These are phyloP conservation scores for Luidia sarsii DNA, from an alignment of 53 echinoderm and acorn worm species.

Conservation along the genomic window DNA sequence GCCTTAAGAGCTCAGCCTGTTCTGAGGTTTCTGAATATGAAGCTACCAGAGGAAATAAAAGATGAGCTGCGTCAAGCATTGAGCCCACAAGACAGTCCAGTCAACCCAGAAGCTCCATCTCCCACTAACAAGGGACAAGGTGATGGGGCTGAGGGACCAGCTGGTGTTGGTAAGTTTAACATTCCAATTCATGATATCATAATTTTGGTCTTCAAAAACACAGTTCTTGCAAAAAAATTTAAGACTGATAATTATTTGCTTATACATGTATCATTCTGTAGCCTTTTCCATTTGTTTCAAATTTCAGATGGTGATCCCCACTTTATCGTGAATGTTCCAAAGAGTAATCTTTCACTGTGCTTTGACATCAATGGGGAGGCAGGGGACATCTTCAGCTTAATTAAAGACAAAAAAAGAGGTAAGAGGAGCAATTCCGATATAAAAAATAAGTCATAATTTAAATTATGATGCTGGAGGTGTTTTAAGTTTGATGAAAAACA, in stretches of 20 bases:
- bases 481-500: neutral
- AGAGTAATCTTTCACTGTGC: slow-evolving; percentile 61
- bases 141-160: neutral
- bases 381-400: slow-evolving; percentile 58
- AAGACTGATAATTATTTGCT: too few species aligned
- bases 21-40: slow-evolving; percentile 36
- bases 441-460: too few species aligned
- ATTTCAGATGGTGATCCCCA: slow-evolving; percentile 63
- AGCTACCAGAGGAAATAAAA: slow-evolving; percentile 9
- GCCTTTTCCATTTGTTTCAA: too few species aligned
- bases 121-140: neutral
- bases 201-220: too few species aligned
- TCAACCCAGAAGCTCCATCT: slow-evolving; percentile 4
- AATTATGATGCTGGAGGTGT: too few species aligned
- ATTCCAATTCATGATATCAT: too few species aligned
- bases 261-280: too few species aligned
- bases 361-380: slow-evolving; percentile 62
- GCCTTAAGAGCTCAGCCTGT: slow-evolving; percentile 26
- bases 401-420: slow-evolving; percentile 73
- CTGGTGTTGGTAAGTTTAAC: slow-evolving; percentile 25
- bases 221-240: neutral
- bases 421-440: too few species aligned
- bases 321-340: slow-evolving; percentile 69
- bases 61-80: slow-evolving; percentile 25
- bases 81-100: slow-evolving; percentile 24